Base-by-base conservation (phyloP, 2,113 vertebrate species). In the Arvicanthis niloticus region DNA sequence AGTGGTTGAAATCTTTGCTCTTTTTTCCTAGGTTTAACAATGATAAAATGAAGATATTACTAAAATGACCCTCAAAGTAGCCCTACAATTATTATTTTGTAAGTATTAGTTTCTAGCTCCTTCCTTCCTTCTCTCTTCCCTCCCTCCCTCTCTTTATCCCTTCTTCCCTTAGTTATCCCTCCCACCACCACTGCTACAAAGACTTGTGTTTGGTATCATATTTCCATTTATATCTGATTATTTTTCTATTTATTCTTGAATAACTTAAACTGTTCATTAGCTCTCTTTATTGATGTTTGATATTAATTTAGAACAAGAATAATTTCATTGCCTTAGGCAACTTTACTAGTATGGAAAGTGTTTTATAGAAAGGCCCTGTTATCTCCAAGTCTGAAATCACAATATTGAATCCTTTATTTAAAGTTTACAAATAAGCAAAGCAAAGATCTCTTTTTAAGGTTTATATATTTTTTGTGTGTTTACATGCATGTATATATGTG, bases 11-110 rank as follows among this genome's bases (percentile, higher is more conserved):
- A 31, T 90, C 68, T 91, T 95, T 40, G 72, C 22, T 96, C 4
- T 95, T 91, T 96, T 97, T 78, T 3, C n/a, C 58, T 97, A 98
- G 97, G 81, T 93, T 96, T 97, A 87, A 70, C 92, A 95, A 73
- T 22, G 34, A 87, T 88, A 84, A 88, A 94, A 93, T 81, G 90
- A 97, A 97, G 95, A 93, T 34, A 12, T 73, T 86, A 88, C 75
- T 95, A 95, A 82, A 96, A 88, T 11, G 91, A 40, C 26, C 72
- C 26, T 21, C 22, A 89, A 29, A 72, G 65, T 96, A 96, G 40
- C 81, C 24, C 67, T 93, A 24, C 45, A 95, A 0, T 88, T 93
- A 51, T 96, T 97, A 82, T 48, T 56, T 84, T 82, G 95, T 98
- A 96, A 97, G 97, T 98, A 96, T 96, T 93, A 88, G 96, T 15